These are phyloP conservation scores for Tinamus guttatus DNA, from an alignment of 2,113 vertebrate species.

Conservation along the genomic window DNA sequence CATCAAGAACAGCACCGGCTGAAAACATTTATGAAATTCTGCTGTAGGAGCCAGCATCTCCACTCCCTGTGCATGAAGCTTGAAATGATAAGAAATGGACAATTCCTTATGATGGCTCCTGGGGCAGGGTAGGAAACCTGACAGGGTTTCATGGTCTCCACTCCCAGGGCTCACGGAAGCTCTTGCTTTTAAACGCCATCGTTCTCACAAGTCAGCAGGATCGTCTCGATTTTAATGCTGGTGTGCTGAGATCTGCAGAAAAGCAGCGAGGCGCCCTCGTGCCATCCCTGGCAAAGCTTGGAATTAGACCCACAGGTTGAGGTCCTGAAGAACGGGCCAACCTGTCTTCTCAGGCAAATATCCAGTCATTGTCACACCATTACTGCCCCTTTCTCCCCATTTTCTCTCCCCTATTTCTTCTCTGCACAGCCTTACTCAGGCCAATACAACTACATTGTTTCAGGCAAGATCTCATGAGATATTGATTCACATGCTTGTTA, in stretches of 20 bases:
- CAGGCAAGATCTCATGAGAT: conserved; percentile 16
- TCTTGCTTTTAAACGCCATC: background rate
- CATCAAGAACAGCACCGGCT: background rate
- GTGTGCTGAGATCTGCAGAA: background rate
- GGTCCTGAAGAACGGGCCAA: background rate
- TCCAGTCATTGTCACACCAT: background rate
- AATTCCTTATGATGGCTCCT: background rate
- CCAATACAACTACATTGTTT: background rate
- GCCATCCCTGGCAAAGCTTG: background rate
- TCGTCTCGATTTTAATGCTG: background rate
- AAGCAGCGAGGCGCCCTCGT: background rate
- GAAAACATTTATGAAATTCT: background rate
- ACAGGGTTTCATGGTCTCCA: background rate
- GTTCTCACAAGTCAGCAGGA: background rate
- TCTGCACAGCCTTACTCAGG: background rate
- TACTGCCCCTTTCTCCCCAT: background rate
- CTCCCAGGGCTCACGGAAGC: background rate
- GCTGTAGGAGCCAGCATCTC: background rate
- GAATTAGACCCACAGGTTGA: background rate
- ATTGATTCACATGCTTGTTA: conserved; percentile 31
- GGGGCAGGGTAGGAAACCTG: background rate
- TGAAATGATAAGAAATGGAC: conserved; percentile 8
- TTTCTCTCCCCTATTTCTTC: background rate
- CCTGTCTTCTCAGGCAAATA: background rate
- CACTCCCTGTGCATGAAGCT: background rate